Conservation (phyloP, 2,797 vertebrate genomes). For the Malacoctenus gilli region DNA sequence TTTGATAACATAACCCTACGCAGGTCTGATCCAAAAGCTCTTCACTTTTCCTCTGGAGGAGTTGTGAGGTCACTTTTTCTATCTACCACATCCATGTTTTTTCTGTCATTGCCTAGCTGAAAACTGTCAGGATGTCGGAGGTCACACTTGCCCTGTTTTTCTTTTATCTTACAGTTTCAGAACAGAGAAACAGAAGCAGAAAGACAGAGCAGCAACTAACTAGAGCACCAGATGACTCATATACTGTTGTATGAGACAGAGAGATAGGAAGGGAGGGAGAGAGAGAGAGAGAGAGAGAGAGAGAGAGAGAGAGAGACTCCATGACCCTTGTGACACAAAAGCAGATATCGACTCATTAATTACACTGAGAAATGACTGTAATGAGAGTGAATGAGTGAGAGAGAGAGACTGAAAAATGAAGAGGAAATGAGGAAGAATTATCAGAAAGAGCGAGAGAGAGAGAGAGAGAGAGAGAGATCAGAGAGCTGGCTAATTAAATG, state of each 20-base stretch:
- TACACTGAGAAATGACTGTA: slow-evolving; percentile 69
- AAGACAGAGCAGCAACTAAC: slow-evolving; percentile 32
- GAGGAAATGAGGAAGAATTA: slow-evolving; percentile 54
- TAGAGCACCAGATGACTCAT: slow-evolving; percentile 48
- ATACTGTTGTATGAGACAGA: not conserved
- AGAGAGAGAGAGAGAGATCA: slow-evolving; percentile 54
- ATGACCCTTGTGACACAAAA: slow-evolving; percentile 66
- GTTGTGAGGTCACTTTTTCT: slow-evolving; percentile 10
- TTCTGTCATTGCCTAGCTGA: slow-evolving; percentile 44
- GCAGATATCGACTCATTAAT: slow-evolving; percentile 77
- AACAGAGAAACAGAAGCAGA: slow-evolving; percentile 22
- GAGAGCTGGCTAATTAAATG: slow-evolving; percentile 72
- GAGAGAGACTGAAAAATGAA: slow-evolving; percentile 30
- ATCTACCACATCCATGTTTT: slow-evolving; percentile 13
- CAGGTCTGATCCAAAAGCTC: slow-evolving; percentile 6
- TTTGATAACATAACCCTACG: too few species aligned
- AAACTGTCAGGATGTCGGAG: slow-evolving; percentile 39
- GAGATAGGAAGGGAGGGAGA: not conserved
- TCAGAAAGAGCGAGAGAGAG: slow-evolving; percentile 41
- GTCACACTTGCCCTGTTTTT: slow-evolving; percentile 35
- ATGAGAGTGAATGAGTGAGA: slow-evolving; percentile 62
- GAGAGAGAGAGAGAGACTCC: slow-evolving; percentile 9
- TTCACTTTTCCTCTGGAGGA: slow-evolving; percentile 13
- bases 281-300: not conserved
- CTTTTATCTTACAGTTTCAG: slow-evolving; percentile 18